Conservation (phyloP, 1,140 invertebrate genomes). For the Panagrolaimus sp. region DNA sequence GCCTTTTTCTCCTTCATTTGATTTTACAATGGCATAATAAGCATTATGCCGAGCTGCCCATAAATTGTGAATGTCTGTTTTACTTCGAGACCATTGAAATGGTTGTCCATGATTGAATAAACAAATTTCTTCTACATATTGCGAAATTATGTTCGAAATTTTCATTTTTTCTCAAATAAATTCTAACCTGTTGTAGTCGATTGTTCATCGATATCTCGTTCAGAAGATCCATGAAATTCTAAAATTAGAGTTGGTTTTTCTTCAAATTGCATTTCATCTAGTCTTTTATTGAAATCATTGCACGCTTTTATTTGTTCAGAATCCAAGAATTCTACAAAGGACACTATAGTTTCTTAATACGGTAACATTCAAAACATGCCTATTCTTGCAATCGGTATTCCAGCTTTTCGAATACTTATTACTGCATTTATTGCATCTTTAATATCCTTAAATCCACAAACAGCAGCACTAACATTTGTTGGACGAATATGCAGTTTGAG, state of each 20-base stretch:
- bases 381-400: slow-evolving; percentile 63
- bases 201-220: slow-evolving; percentile 60
- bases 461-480: slow-evolving; percentile 61
- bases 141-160: not conserved
- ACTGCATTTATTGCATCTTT: slow-evolving; percentile 62
- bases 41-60: slow-evolving; percentile 65
- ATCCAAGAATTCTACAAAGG: slow-evolving; percentile 64
- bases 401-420: slow-evolving; percentile 62
- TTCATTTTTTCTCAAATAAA: not conserved
- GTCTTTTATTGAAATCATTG: slow-evolving; percentile 58
- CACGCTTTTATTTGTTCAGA: slow-evolving; percentile 61
- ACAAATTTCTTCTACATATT: slow-evolving; percentile 59
- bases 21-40: slow-evolving; percentile 60
- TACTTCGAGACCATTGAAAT: slow-evolving; percentile 61
- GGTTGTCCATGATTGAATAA: slow-evolving; percentile 60
- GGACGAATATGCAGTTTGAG: slow-evolving; percentile 63
- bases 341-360: too few species aligned
- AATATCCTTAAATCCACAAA: slow-evolving; percentile 62
- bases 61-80: slow-evolving; percentile 61
- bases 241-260: slow-evolving; percentile 63
- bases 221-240: slow-evolving; percentile 63
- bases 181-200: slow-evolving; percentile 60
- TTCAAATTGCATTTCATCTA: slow-evolving; percentile 54
- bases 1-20: slow-evolving; percentile 59
- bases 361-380: too few species aligned